Evolutionary conservation across 2,113 vertebrate genomes (phyloP).

Genomic region (Hyaena hyaena): DNA sequence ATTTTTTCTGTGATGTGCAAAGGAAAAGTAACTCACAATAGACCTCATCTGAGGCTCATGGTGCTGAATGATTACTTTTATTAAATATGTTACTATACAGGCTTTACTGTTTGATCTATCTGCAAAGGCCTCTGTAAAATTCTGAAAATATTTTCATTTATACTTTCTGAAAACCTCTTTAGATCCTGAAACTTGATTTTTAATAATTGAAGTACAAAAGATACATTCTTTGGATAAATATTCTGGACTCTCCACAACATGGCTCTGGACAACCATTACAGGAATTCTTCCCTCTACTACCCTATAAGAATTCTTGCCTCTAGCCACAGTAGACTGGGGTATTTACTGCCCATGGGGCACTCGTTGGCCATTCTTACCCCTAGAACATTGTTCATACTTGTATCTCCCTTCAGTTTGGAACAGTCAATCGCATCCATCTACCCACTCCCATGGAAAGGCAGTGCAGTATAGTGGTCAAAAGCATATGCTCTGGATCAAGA

Average conservation of each 20-base stretch:
- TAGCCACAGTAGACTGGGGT: not conserved
- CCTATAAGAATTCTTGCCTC: not conserved
- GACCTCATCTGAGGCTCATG: conserved; percentile 18
- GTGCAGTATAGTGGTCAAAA: not conserved
- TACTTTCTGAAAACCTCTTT: conserved; percentile 53
- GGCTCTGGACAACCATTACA: not conserved
- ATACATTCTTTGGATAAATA: conserved; percentile 13
- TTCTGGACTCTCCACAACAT: not conserved
- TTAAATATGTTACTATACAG: conserved; percentile 62
- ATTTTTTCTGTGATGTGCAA: conserved; percentile 36
- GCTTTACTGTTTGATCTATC: conserved; percentile 56
- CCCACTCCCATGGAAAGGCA: not conserved
- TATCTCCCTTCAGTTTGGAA: not conserved
- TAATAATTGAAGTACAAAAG: conserved; percentile 14
- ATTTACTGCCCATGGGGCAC: not conserved
- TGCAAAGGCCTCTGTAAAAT: conserved; percentile 38
- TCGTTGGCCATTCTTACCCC: not conserved
- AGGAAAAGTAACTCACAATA: conserved; percentile 66
- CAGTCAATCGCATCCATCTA: not conserved
- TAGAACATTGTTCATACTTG: not conserved
- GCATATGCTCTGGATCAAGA: not conserved
- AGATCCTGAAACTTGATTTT: conserved; percentile 45
- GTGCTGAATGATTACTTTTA: conserved; percentile 62
- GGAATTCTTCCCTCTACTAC: not conserved
- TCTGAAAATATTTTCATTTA: conserved; percentile 63